These are phyloP conservation scores for Synergus japonicus DNA, from an alignment of 2,888 invertebrate genomes.

Conservation along the genomic window DNA sequence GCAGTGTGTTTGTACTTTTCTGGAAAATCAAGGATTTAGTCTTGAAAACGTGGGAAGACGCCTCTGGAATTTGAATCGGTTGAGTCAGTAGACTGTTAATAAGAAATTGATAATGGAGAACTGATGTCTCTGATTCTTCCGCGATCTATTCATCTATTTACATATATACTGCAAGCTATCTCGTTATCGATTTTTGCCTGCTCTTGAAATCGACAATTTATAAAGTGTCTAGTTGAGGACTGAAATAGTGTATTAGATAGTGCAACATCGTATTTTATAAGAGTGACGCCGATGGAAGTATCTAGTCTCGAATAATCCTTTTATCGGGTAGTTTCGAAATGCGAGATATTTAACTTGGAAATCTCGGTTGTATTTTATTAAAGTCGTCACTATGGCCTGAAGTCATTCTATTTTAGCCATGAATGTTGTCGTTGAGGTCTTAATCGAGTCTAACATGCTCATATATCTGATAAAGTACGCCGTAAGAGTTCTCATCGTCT, in stretches of 20 bases:
- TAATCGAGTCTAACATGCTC: slow-evolving; percentile 35
- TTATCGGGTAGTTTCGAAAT: slow-evolving; percentile 14
- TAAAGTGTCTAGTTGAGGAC: slow-evolving; percentile 14
- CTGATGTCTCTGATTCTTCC: neutral
- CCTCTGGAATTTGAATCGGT: too few species aligned
- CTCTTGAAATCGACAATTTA: slow-evolving; percentile 9
- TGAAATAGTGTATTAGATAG: slow-evolving; percentile 35
- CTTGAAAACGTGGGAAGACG: too few species aligned
- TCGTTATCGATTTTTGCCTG: slow-evolving; percentile 1
- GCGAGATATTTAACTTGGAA: slow-evolving; percentile 26
- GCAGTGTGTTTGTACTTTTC: too few species aligned
- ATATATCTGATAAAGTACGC: slow-evolving; percentile 36
- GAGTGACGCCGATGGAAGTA: slow-evolving; percentile 12
- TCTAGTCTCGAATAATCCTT: slow-evolving; percentile 8
- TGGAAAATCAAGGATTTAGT: too few species aligned
- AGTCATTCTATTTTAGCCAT: slow-evolving; percentile 23
- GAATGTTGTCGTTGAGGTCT: slow-evolving; percentile 37
- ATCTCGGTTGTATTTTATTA: slow-evolving; percentile 37
- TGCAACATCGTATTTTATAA: slow-evolving; percentile 27
- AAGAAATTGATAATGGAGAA: neutral
- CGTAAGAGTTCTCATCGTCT: slow-evolving; percentile 32
- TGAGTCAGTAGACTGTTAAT: too few species aligned
- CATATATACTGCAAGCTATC: neutral
- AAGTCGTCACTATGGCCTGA: slow-evolving; percentile 13
- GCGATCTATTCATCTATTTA: neutral